These are phyloP conservation scores for Montifringilla adamsi DNA, from an alignment of 2,113 vertebrate species.

Conservation along the genomic window DNA sequence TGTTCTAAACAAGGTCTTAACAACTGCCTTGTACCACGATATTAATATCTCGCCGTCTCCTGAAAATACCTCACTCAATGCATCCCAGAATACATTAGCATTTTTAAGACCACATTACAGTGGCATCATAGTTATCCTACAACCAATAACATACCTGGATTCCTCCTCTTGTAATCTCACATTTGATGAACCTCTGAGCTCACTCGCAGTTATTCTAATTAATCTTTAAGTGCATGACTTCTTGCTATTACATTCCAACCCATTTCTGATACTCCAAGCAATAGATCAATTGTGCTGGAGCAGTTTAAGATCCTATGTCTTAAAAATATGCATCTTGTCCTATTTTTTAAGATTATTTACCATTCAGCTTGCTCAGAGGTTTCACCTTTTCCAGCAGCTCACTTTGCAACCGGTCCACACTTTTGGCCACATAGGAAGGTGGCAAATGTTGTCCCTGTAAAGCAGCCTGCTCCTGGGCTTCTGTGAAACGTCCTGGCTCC, in stretches of 20 bases:
- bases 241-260: constrained; percentile 11
- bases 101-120: constrained; percentile 46
- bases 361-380: background rate
- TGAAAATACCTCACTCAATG: constrained; percentile 27
- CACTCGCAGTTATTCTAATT: constrained; percentile 8
- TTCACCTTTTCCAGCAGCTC: background rate
- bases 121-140: background rate
- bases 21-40: background rate
- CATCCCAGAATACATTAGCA: constrained; percentile 55
- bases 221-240: constrained; percentile 54
- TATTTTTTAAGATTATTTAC: background rate
- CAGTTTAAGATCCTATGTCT: background rate
- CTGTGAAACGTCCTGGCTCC: rapidly evolving
- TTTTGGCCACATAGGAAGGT: background rate
- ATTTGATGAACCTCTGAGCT: constrained; percentile 12
- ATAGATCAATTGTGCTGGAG: background rate
- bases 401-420: background rate
- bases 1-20: constrained; percentile 36
- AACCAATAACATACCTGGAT: background rate
- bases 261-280: constrained; percentile 1
- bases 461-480: background rate
- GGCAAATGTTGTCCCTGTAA: background rate
- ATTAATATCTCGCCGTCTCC: background rate
- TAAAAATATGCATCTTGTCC: background rate
- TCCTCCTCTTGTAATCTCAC: constrained; percentile 12